phyloP scores from a whole-genome alignment of 2,797 vertebrate species.

The Aselliscus stoliczkanus region DNA sequence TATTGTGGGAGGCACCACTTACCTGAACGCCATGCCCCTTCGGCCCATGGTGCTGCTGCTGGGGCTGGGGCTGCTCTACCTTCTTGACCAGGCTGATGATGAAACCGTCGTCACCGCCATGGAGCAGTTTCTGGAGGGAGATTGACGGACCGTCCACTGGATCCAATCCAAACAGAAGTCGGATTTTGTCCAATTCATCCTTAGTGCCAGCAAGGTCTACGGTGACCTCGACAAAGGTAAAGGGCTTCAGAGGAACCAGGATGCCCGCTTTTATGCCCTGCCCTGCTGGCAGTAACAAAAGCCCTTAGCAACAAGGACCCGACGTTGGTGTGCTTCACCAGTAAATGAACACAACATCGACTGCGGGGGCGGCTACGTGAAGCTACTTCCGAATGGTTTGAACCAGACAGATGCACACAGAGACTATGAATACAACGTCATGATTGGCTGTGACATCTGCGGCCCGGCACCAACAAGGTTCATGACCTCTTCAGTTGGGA shows the following conservation, averaged over 20 bases:
- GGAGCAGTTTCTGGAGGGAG: conserved; percentile 70
- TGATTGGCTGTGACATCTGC: conserved; percentile 97
- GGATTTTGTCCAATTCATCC: conserved; percentile 92
- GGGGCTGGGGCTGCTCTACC: too few species aligned
- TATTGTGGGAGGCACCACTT: too few species aligned
- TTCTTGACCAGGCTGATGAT: too few species aligned
- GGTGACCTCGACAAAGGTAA: conserved; percentile 92
- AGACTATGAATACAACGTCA: conserved; percentile 94
- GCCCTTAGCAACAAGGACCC: conserved; percentile 92
- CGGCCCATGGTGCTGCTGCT: too few species aligned
- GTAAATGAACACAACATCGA: conserved; percentile 97
- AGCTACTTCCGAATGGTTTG: conserved; percentile 89
- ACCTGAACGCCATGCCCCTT: too few species aligned
- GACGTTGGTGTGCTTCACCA: conserved; percentile 92
- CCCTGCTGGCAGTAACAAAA: conserved; percentile 86
- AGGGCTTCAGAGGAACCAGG: conserved; percentile 95
- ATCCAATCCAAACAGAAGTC: conserved; percentile 92
- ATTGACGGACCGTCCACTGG: conserved; percentile 91
- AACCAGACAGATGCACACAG: conserved; percentile 92
- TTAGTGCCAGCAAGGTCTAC: conserved; percentile 92
- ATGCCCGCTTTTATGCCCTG: conserved; percentile 93
- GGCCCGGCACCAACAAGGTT: conserved; percentile 97
- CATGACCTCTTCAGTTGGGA: conserved; percentile 97
- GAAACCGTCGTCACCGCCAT: too few species aligned
- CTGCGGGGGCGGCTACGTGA: conserved; percentile 94